Percentiles rank a stretch among this genome's conserved stretches.
Evolutionary conservation across 2,113 vertebrate species (phyloP).

Genomic region (Mormyrus iriodes): DNA sequence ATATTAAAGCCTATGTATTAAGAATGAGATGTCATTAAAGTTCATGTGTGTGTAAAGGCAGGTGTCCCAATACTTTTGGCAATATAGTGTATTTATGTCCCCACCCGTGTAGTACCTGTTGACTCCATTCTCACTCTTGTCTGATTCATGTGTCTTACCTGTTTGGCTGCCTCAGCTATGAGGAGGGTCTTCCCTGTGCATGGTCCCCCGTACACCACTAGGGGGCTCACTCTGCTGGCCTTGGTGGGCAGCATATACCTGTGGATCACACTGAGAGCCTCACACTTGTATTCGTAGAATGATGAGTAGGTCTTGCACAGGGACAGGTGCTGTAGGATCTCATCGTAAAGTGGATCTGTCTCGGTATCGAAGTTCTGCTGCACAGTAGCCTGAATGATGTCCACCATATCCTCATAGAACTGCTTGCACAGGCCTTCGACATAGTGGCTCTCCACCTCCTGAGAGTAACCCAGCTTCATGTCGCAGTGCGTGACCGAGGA

Average conservation of each 20-base stretch:
- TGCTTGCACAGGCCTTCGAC: slow-evolving; percentile 96
- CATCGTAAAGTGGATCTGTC: slow-evolving; percentile 83
- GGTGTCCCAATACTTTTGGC: too few relatives aligned
- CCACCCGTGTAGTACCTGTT: neutral
- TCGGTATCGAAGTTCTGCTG: slow-evolving; percentile 97
- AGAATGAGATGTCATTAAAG: too few relatives aligned
- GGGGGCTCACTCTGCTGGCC: slow-evolving; percentile 74
- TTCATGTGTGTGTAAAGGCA: too few relatives aligned
- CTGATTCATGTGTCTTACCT: slow-evolving; percentile 63
- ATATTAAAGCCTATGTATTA: too few relatives aligned
- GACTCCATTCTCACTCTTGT: neutral
- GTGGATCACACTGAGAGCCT: slow-evolving; percentile 79
- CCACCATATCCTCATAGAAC: slow-evolving; percentile 98
- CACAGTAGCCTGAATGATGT: slow-evolving; percentile 94
- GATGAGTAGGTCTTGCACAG: slow-evolving; percentile 82
- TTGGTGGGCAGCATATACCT: slow-evolving; percentile 86
- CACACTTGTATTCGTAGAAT: slow-evolving; percentile 84
- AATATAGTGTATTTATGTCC: too few relatives aligned
- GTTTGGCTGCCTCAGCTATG: slow-evolving; percentile 85
- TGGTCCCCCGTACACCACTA: slow-evolving; percentile 87
- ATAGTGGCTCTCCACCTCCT: slow-evolving; percentile 92
- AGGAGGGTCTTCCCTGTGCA: slow-evolving; percentile 95
- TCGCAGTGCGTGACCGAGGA: slow-evolving; percentile 96
- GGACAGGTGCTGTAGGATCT: slow-evolving; percentile 90
- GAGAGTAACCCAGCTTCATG: slow-evolving; percentile 95